These are phyloP conservation scores for Champsocephalus gunnari DNA, from an alignment of 2,797 vertebrate species.

Conservation along the genomic window DNA sequence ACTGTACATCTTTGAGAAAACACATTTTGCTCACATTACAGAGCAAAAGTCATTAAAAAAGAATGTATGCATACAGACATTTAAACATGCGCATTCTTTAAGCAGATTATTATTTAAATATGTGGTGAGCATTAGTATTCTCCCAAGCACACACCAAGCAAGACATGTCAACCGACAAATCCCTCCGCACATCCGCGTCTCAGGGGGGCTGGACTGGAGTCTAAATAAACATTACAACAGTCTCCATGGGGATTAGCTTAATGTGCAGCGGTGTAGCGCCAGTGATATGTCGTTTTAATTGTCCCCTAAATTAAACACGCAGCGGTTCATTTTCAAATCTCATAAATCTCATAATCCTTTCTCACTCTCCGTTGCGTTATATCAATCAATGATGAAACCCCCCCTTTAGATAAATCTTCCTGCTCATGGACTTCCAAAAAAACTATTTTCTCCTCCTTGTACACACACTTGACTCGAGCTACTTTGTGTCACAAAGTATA, in stretches of 20 bases:
- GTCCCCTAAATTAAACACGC: slow-evolving; percentile 75
- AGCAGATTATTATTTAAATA: slow-evolving; percentile 4
- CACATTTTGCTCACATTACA: not conserved
- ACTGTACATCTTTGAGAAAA: not conserved
- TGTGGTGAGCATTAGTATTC: slow-evolving; percentile 51
- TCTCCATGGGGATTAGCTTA: slow-evolving; percentile 71
- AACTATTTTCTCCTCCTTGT: slow-evolving; percentile 1
- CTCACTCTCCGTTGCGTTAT: slow-evolving; percentile 61
- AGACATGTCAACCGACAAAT: slow-evolving; percentile 59
- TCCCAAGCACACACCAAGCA: slow-evolving; percentile 31
- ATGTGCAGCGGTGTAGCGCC: slow-evolving; percentile 59
- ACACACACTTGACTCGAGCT: slow-evolving; percentile 24
- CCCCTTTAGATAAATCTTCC: slow-evolving; percentile 12
- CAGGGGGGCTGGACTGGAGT: slow-evolving; percentile 18
- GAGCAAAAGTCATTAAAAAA: slow-evolving; percentile 3
- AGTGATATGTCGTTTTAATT: slow-evolving; percentile 70
- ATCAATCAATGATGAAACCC: slow-evolving; percentile 65
- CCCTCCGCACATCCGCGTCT: slow-evolving; percentile 36
- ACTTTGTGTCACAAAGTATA: slow-evolving; percentile 57
- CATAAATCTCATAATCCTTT: slow-evolving; percentile 77
- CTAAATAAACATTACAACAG: slow-evolving; percentile 71
- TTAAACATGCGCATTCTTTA: slow-evolving; percentile 21
- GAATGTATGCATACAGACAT: slow-evolving; percentile 14
- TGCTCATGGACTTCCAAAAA: slow-evolving; percentile 20
- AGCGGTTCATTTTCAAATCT: slow-evolving; percentile 75